Conservation (phyloP, 1,140 invertebrate species). For the Drosophila simulans region DNA sequence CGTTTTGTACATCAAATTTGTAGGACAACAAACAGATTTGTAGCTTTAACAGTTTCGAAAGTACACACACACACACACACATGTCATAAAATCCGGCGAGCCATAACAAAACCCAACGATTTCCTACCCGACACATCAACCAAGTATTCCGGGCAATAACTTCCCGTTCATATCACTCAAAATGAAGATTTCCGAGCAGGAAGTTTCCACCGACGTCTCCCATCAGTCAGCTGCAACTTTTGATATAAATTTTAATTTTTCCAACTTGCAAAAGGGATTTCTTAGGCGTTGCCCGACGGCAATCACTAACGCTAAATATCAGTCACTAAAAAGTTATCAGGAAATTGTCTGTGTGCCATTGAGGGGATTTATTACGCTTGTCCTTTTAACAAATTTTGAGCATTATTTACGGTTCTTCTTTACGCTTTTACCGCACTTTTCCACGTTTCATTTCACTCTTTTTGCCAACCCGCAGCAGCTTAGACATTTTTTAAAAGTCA, state of each 20-base stretch:
- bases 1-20: not conserved
- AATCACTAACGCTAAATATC: slow-evolving; percentile 56
- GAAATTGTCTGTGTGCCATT: slow-evolving; percentile 67
- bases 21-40: slow-evolving; percentile 10
- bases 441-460: slow-evolving; percentile 73
- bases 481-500: slow-evolving; percentile 82
- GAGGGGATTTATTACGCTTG: slow-evolving; percentile 79
- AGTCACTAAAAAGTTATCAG: slow-evolving; percentile 77
- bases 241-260: slow-evolving; percentile 77
- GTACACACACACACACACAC: slow-evolving; percentile 6
- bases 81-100: slow-evolving; percentile 20
- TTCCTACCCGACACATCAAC: slow-evolving; percentile 19
- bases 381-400: slow-evolving; percentile 81
- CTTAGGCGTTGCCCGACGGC: slow-evolving; percentile 16
- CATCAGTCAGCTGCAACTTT: slow-evolving; percentile 45
- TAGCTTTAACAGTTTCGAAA: slow-evolving; percentile 8
- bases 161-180: slow-evolving; percentile 51
- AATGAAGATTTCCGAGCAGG: slow-evolving; percentile 37
- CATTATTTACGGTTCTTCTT: slow-evolving; percentile 70
- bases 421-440: slow-evolving; percentile 47
- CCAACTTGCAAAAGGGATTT: slow-evolving; percentile 39
- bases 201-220: slow-evolving; percentile 29
- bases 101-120: slow-evolving; percentile 20
- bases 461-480: slow-evolving; percentile 48
- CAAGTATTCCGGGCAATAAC: slow-evolving; percentile 28